Percentiles rank a stretch among this genome's conserved stretches.
Conservation (phyloP, 2,797 vertebrate genomes). For the Coccyzus lansbergi region DNA sequence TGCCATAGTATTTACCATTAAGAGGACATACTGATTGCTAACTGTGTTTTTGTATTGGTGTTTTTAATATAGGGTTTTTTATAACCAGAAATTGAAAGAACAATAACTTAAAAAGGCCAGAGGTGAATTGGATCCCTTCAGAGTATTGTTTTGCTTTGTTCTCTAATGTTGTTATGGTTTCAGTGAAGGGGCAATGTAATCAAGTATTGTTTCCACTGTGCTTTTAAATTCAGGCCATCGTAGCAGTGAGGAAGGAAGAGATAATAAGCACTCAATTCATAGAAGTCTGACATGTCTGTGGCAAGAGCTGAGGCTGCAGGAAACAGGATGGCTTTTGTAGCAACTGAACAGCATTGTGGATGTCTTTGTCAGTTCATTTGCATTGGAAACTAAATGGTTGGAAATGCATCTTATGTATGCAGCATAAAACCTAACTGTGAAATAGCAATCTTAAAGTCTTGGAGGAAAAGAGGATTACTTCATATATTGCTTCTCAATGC, state of each 20-base stretch:
- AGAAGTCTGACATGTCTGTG: not conserved
- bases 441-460: not conserved
- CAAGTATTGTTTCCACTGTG: not conserved
- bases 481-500: not conserved
- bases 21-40: not conserved
- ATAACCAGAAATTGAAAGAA: not conserved
- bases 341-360: not conserved
- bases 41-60: not conserved
- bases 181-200: not conserved
- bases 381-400: not conserved
- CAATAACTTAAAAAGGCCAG: not conserved
- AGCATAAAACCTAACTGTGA: not conserved
- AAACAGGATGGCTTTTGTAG: not conserved
- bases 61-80: not conserved
- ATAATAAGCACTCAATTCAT: not conserved
- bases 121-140: not conserved
- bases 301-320: not conserved
- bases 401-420: not conserved
- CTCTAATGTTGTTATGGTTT: not conserved
- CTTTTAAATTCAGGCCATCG: not conserved
- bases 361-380: constrained; percentile 13
- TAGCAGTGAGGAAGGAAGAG: not conserved
- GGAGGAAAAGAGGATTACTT: constrained; percentile 2
- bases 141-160: not conserved
- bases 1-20: not conserved